Evolutionary conservation across 2,797 vertebrate species (phyloP).

Genomic region (Cossypha heuglini): DNA sequence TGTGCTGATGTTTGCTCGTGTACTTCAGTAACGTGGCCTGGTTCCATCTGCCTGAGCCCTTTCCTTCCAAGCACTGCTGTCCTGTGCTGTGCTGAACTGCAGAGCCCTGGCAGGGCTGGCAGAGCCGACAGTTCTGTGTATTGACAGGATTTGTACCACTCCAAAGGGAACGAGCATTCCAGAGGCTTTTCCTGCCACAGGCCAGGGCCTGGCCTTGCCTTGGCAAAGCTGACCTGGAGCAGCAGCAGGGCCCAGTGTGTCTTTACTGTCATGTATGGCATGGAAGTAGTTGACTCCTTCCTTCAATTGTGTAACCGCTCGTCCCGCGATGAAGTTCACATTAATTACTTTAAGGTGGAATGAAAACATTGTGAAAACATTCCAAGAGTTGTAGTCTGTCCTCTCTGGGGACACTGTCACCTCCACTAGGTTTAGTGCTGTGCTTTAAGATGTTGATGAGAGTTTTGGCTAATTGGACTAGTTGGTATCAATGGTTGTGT

Average conservation of each 20-base stretch:
- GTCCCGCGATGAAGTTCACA: not conserved
- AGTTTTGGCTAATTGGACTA: slow-evolving; percentile 50
- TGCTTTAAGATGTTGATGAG: slow-evolving; percentile 61
- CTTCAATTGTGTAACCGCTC: not conserved
- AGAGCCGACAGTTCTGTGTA: accelerated
- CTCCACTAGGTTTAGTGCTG: slow-evolving; percentile 59
- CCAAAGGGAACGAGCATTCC: accelerated
- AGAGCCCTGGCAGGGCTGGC: accelerated
- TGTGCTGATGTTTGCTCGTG: not conserved
- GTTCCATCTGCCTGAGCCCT: not conserved
- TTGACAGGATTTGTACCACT: not conserved
- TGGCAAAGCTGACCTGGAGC: not conserved
- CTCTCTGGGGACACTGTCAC: slow-evolving; percentile 15
- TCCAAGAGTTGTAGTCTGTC: slow-evolving; percentile 41
- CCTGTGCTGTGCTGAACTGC: not conserved
- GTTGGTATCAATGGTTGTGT: slow-evolving; percentile 50
- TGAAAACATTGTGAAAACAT: slow-evolving; percentile 26
- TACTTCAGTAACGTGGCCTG: not conserved
- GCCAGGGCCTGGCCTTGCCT: not conserved
- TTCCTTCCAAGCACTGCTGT: not conserved
- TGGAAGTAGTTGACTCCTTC: not conserved
- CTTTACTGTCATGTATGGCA: not conserved
- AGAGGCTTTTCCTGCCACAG: not conserved
- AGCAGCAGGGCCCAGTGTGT: not conserved
- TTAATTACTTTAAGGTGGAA: not conserved